Conservation (phyloP, 2,888 invertebrate species). For the Aphrophora alni region DNA sequence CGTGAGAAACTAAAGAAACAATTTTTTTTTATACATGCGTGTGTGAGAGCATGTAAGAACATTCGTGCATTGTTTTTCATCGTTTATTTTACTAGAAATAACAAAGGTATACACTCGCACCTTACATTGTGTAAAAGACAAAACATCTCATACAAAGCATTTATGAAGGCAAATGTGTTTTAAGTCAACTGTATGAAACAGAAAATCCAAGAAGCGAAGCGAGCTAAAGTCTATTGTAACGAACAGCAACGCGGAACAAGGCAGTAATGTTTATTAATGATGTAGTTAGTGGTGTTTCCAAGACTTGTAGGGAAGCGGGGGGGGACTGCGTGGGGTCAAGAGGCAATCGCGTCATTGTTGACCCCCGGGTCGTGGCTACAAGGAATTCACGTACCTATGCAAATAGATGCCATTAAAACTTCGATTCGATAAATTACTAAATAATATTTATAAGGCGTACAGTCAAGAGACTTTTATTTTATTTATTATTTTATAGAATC, state of each 20-base stretch:
- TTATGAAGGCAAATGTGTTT: not conserved
- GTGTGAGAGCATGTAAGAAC: too few species aligned
- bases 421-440: not conserved
- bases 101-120: too few species aligned
- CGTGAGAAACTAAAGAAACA: too few species aligned
- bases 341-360: not conserved
- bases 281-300: not conserved
- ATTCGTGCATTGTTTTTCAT: too few species aligned
- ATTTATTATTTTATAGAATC: not conserved
- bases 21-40: too few species aligned
- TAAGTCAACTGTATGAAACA: not conserved
- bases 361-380: not conserved
- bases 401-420: not conserved
- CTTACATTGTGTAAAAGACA: too few species aligned
- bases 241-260: not conserved
- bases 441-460: not conserved
- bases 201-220: not conserved
- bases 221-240: not conserved
- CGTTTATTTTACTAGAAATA: too few species aligned
- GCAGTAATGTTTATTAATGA: not conserved
- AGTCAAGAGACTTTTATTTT: not conserved
- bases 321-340: not conserved
- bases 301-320: too few species aligned
- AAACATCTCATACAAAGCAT: not conserved
- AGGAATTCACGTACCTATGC: slow-evolving; percentile 6